phyloP scores from a whole-genome alignment of 2,797 vertebrate species.

The Sardinella longiceps region DNA sequence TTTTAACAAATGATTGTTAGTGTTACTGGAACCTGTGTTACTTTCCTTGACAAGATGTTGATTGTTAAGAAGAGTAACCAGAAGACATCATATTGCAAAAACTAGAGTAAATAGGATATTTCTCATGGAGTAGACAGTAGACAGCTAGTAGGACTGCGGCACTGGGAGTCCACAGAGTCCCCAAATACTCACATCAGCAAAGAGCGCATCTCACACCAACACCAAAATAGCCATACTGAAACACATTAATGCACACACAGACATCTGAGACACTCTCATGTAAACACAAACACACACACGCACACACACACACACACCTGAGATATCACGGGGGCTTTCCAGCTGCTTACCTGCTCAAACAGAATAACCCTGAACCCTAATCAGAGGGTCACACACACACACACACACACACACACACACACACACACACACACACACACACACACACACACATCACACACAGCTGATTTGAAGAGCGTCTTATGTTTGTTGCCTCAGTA shows the following conservation, averaged over 20 bases:
- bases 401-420: constrained; percentile 3
- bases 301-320: not conserved
- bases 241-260: not conserved
- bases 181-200: not conserved
- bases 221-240: no score
- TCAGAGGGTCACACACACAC: not conserved
- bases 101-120: no score
- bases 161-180: no score
- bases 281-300: not conserved
- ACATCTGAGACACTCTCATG: not conserved
- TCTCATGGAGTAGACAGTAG: no score
- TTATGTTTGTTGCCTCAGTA: not conserved
- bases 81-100: not conserved
- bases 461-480: not conserved
- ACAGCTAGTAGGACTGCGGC: no score
- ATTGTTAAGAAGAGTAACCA: no score
- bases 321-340: not conserved
- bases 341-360: not conserved
- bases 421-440: constrained; percentile 23
- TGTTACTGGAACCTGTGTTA: no score
- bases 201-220: not conserved
- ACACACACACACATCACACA: not conserved
- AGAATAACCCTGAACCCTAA: not conserved
- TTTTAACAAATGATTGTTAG: no score
- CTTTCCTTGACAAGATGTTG: no score